phyloP scores from a whole-genome alignment of 37 sponge, comb jelly and placozoan species.

The Ianthella basta region DNA sequence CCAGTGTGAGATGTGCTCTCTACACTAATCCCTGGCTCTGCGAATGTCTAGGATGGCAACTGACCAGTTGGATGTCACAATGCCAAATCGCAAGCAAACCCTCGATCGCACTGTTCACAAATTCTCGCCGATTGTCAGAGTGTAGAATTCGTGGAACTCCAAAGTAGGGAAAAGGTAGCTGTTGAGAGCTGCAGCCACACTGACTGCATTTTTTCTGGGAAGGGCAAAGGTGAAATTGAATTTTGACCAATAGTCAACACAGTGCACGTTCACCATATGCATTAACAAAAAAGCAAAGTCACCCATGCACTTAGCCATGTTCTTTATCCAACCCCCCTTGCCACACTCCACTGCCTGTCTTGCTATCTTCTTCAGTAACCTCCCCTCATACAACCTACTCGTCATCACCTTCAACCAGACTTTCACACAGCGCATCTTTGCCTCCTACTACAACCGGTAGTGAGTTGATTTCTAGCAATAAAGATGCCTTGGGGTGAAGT shows the following conservation, averaged over 20 bases:
- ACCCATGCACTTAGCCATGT: too few relatives aligned
- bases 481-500: too few relatives aligned
- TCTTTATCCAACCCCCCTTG: too few relatives aligned
- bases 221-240: constrained; percentile 16
- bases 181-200: constrained; percentile 1
- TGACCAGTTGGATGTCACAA: constrained; percentile 8
- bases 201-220: background rate
- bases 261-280: background rate
- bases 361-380: too few relatives aligned
- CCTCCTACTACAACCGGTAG: too few relatives aligned
- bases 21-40: constrained; percentile 29
- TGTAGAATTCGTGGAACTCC: constrained; percentile 24
- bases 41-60: constrained; percentile 15
- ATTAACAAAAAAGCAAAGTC: too few relatives aligned
- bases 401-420: too few relatives aligned
- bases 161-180: constrained; percentile 9
- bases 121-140: constrained; percentile 13
- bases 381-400: too few relatives aligned
- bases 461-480: too few relatives aligned
- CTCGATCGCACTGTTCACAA: constrained; percentile 30
- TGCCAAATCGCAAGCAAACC: constrained; percentile 1
- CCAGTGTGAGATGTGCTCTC: constrained; percentile 11
- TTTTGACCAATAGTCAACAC: constrained; percentile 6
- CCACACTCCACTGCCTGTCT: too few relatives aligned
- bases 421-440: too few relatives aligned